phyloP scores from a whole-genome alignment of 2,113 vertebrate species.

The Eurystomus gularis region DNA sequence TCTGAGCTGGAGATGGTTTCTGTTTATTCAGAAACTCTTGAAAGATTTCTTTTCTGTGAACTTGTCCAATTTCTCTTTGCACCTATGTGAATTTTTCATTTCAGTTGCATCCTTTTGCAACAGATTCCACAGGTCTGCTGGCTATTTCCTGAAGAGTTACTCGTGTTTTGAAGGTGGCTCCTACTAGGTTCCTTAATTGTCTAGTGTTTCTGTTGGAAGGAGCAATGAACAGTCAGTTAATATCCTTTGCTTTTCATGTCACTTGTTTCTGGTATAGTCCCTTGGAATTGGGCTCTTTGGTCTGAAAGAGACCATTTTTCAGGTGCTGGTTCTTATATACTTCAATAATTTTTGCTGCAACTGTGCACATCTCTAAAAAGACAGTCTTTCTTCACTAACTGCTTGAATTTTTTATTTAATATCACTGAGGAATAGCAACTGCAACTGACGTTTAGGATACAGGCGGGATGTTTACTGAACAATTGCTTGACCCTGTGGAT shows the following conservation, averaged over 20 bases:
- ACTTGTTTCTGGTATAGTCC: background rate
- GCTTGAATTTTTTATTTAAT: background rate
- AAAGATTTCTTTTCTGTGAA: background rate
- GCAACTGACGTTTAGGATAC: background rate
- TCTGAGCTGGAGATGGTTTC: background rate
- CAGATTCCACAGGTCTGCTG: background rate
- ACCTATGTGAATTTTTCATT: background rate
- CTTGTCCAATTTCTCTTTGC: background rate
- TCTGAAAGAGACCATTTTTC: background rate
- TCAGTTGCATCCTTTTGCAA: background rate
- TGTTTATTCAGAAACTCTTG: background rate
- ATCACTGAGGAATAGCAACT: background rate
- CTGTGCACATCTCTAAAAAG: background rate
- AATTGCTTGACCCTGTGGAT: background rate
- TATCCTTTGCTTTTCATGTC: background rate
- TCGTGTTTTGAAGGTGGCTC: background rate
- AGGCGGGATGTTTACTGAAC: background rate
- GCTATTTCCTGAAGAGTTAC: background rate
- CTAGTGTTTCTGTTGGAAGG: background rate
- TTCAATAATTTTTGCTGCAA: background rate
- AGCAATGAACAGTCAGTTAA: background rate
- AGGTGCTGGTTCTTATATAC: background rate
- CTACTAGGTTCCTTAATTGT: background rate
- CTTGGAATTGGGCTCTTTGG: background rate
- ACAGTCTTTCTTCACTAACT: background rate